A percentile compares a stretch with the other conserved stretches of the same genome.
These are phyloP conservation scores for Stenodera caucasica DNA, from an alignment of 2,888 invertebrate genomes.

Conservation along the genomic window DNA sequence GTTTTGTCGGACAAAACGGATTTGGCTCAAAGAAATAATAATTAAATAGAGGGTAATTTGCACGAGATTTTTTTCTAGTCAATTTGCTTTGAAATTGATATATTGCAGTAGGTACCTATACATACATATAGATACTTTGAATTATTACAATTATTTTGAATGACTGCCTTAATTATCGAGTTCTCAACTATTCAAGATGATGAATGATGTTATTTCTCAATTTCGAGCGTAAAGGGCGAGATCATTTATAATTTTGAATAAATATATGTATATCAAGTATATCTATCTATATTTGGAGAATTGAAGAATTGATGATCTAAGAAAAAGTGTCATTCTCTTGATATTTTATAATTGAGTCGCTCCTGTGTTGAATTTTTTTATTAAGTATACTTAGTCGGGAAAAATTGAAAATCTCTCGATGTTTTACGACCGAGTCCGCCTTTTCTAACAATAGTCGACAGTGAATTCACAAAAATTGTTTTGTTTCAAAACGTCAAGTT, in stretches of 20 bases:
- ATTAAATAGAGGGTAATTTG: no score
- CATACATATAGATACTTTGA: background rate
- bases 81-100: background rate
- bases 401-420: no score
- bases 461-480: background rate
- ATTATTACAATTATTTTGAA: background rate
- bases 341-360: background rate
- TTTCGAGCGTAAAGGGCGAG: slow-evolving; percentile 18
- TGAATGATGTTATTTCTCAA: slow-evolving; percentile 22
- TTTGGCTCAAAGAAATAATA: no score
- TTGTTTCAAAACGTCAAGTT: slow-evolving; percentile 8
- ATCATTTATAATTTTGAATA: slow-evolving; percentile 24
- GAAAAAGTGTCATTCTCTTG: background rate
- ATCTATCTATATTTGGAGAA: background rate
- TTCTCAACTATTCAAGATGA: slow-evolving; percentile 15
- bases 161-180: background rate
- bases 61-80: no score
- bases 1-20: slow-evolving; percentile 22
- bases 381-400: no score
- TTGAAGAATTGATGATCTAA: slow-evolving; percentile 21
- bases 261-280: background rate
- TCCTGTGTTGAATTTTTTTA: background rate
- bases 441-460: no score
- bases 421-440: no score
- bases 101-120: background rate